Conservation (phyloP, 2,113 vertebrate genomes). For the Osmerus eperlanus region DNA sequence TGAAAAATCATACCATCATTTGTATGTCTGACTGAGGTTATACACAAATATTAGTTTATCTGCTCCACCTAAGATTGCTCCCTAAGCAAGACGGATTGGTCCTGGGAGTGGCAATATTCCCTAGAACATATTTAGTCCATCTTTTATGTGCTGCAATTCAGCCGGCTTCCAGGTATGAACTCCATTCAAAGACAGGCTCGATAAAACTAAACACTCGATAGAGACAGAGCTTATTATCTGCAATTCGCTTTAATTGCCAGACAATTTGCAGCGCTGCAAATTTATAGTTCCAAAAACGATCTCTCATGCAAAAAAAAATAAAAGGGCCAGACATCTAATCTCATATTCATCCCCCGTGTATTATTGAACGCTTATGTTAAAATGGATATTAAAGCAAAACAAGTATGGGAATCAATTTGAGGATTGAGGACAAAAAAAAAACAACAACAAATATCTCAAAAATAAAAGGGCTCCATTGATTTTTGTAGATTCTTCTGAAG, state of each 20-base stretch:
- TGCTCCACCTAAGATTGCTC: conserved; percentile 90
- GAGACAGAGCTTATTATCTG: conserved; percentile 56
- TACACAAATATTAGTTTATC: conserved; percentile 99
- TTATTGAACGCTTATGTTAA: conserved; percentile 60
- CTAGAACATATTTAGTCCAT: conserved; percentile 87
- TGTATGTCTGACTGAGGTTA: conserved; percentile 98
- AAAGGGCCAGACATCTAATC: conserved; percentile 55
- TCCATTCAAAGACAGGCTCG: conserved; percentile 62
- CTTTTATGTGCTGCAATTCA: conserved; percentile 86
- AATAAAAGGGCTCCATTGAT: conserved; percentile 73
- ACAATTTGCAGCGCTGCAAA: conserved; percentile 60
- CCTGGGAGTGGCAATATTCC: conserved; percentile 93
- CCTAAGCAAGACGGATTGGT: conserved; percentile 95
- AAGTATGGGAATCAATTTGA: conserved; percentile 68
- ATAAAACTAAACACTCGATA: conserved; percentile 59
- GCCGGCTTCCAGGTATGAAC: conserved; percentile 69
- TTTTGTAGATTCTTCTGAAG: conserved; percentile 59
- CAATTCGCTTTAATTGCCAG: conserved; percentile 68
- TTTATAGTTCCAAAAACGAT: conserved; percentile 60
- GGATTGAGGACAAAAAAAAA: conserved; percentile 18
- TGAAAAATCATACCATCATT: conserved; percentile 98
- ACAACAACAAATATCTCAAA: conserved; percentile 55
- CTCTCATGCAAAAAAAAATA: conserved; percentile 28
- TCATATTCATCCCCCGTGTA: conserved; percentile 59
- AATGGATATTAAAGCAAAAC: conserved; percentile 74